Evolutionary conservation across 2,888 invertebrate genomes (phyloP).

Genomic region (Achlya flavicornis): DNA sequence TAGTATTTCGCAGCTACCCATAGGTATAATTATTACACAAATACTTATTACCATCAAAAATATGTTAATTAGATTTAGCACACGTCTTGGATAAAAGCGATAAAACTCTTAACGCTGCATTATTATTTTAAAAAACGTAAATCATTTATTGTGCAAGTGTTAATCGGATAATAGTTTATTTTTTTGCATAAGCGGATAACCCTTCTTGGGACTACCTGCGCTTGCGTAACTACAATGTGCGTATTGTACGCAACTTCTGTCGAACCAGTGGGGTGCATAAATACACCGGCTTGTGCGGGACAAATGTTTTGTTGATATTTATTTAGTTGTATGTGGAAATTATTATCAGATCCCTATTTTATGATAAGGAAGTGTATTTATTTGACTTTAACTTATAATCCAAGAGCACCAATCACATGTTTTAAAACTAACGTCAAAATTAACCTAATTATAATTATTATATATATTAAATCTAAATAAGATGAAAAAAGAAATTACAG

Average conservation of each 20-base stretch:
- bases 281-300: conserved; percentile 32
- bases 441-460: too few relatives aligned
- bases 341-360: conserved; percentile 3
- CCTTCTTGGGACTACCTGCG: conserved; percentile 76
- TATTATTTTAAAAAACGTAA: conserved; percentile 60
- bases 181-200: conserved; percentile 83
- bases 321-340: conserved; percentile 12
- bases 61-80: conserved; percentile 42
- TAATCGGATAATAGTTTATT: conserved; percentile 77
- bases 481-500: too few relatives aligned
- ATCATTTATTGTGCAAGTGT: conserved; percentile 69
- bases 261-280: conserved; percentile 65
- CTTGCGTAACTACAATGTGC: conserved; percentile 52
- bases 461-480: too few relatives aligned
- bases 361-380: too few relatives aligned
- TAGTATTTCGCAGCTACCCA: too few relatives aligned
- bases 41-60: background rate
- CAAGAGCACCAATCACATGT: too few relatives aligned
- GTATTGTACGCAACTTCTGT: conserved; percentile 61
- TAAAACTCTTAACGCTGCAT: conserved; percentile 53
- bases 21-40: too few relatives aligned
- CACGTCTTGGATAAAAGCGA: conserved; percentile 51
- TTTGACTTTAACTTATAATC: too few relatives aligned
- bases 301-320: conserved; percentile 36
- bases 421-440: too few relatives aligned